Conservation (phyloP, 2,797 vertebrate genomes). For the Columba guinea region DNA sequence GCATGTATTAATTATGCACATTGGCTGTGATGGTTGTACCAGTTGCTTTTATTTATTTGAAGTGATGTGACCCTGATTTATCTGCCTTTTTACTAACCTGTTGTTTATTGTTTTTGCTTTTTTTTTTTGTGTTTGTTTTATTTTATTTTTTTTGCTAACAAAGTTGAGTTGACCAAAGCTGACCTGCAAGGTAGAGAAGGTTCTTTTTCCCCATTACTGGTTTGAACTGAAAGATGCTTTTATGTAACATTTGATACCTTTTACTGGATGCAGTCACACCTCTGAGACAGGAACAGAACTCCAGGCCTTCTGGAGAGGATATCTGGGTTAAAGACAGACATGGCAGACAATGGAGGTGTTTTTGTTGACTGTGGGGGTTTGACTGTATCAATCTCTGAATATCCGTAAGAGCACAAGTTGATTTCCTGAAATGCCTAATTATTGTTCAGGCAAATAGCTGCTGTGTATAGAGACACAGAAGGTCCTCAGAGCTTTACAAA, state of each 20-base stretch:
- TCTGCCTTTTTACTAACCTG: slow-evolving; percentile 85
- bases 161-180: slow-evolving; percentile 99
- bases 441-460: not conserved
- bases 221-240: slow-evolving; percentile 83
- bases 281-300: slow-evolving; percentile 44
- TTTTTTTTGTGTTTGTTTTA: slow-evolving; percentile 72
- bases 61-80: slow-evolving; percentile 57
- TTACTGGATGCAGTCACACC: slow-evolving; percentile 71
- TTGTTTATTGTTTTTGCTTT: slow-evolving; percentile 82
- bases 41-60: slow-evolving; percentile 51
- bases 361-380: slow-evolving; percentile 35
- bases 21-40: slow-evolving; percentile 49
- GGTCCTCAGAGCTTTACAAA: not conserved
- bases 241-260: slow-evolving; percentile 80
- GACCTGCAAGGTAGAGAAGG: slow-evolving; percentile 98
- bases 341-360: not conserved
- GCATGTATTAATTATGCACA: slow-evolving; percentile 12
- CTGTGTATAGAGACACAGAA: not conserved
- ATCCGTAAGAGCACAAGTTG: not conserved
- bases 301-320: not conserved
- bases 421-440: slow-evolving; percentile 41
- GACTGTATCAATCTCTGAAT: slow-evolving; percentile 32
- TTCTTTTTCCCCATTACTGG: slow-evolving; percentile 72
- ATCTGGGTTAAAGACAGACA: not conserved
- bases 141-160: slow-evolving; percentile 84